A percentile compares a stretch with the other conserved stretches of the same genome.
Conservation (phyloP, 2,888 invertebrate genomes). For the Ptychoptera albimana region DNA sequence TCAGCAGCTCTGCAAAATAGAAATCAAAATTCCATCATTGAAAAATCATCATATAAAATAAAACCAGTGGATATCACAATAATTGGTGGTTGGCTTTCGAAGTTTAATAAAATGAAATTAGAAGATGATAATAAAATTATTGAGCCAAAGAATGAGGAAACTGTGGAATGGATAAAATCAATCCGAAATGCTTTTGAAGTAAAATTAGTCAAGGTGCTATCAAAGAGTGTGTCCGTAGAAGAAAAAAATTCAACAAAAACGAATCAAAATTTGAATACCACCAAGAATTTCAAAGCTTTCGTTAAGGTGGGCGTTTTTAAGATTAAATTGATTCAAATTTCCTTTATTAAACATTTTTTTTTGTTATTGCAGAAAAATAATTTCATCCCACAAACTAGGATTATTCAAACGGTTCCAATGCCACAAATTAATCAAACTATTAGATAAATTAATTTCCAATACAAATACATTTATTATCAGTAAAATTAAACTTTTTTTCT, state of each 20-base stretch:
- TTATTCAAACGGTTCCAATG: conserved; percentile 14
- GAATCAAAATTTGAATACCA: conserved; percentile 6
- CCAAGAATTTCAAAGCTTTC: conserved; percentile 24
- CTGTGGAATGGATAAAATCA: conserved; percentile 17
- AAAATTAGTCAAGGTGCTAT: not conserved
- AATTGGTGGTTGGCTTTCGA: conserved; percentile 21
- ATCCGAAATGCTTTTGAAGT: conserved; percentile 19
- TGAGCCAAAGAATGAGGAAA: conserved; percentile 7
- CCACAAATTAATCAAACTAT: not conserved
- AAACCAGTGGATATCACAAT: not conserved
- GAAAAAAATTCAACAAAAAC: too few species aligned
- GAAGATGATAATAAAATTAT: conserved; percentile 10
- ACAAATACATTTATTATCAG: too few species aligned
- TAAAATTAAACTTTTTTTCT: too few species aligned
- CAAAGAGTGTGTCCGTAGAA: too few species aligned
- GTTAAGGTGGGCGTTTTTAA: conserved; percentile 20
- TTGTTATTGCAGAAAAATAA: conserved; percentile 16
- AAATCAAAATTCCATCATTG: not conserved
- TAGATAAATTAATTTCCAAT: too few species aligned
- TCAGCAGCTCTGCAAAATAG: not conserved
- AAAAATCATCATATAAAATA: conserved; percentile 1
- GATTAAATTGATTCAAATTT: not conserved
- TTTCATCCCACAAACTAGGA: conserved; percentile 15
- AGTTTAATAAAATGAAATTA: conserved; percentile 16
- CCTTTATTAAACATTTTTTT: not conserved